These are phyloP conservation scores for Blastobasis lacticolella DNA, from an alignment of 2,888 invertebrate genomes.

Conservation along the genomic window DNA sequence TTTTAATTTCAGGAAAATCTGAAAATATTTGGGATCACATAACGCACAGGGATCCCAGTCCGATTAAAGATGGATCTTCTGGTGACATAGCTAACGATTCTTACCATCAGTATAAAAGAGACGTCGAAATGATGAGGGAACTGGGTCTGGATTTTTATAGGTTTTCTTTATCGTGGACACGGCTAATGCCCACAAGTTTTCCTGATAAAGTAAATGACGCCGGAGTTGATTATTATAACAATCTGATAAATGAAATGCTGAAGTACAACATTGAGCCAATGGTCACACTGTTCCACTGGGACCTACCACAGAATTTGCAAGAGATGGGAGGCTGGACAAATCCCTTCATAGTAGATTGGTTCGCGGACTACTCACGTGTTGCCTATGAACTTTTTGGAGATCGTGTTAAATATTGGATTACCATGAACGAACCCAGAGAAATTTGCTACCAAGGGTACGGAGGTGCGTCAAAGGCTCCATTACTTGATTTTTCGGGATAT, in stretches of 20 bases:
- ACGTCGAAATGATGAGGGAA: constrained; percentile 48
- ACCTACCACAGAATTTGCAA: constrained; percentile 51
- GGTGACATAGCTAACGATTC: constrained; percentile 40
- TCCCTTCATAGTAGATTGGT: constrained; percentile 45
- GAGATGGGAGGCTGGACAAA: constrained; percentile 63
- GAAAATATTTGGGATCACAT: constrained; percentile 77
- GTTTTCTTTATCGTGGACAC: constrained; percentile 71
- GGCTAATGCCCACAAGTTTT: constrained; percentile 69
- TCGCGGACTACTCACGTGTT: constrained; percentile 45
- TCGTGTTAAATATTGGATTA: constrained; percentile 67
- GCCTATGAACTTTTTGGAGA: constrained; percentile 49
- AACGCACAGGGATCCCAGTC: constrained; percentile 54
- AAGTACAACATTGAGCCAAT: constrained; percentile 70
- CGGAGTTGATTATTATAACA: constrained; percentile 75
- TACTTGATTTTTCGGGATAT: constrained; percentile 39
- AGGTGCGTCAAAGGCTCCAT: constrained; percentile 24
- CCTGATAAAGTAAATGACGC: constrained; percentile 47
- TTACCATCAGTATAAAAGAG: constrained; percentile 70
- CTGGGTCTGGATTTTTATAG: constrained; percentile 49
- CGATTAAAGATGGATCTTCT: constrained; percentile 57
- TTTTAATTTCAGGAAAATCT: constrained; percentile 50
- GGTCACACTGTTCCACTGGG: constrained; percentile 62
- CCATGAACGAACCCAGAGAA: constrained; percentile 66
- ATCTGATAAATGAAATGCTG: constrained; percentile 70
- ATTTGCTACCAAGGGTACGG: constrained; percentile 53